These are phyloP conservation scores for Lottia scabra DNA, from an alignment of 2,888 invertebrate species.

Conservation along the genomic window DNA sequence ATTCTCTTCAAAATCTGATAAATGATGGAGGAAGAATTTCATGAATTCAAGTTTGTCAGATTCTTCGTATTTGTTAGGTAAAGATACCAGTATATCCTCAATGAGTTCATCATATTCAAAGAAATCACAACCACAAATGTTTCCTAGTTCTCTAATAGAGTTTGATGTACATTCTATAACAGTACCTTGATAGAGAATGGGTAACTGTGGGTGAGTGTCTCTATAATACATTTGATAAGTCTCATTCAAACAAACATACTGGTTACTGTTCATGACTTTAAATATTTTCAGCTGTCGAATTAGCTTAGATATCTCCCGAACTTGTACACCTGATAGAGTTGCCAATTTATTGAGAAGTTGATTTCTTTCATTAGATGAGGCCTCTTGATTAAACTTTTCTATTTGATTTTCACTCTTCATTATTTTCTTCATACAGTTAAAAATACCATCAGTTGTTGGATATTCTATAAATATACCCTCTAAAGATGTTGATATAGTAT, in stretches of 20 bases:
- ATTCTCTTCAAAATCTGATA: not conserved
- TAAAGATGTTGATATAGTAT: not conserved
- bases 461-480: constrained; percentile 18
- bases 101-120: not conserved
- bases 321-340: not conserved
- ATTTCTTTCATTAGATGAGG: constrained; percentile 14
- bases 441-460: constrained; percentile 19
- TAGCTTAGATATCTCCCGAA: not conserved
- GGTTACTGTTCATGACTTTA: not conserved
- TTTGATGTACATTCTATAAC: not conserved
- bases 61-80: not conserved
- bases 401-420: not conserved
- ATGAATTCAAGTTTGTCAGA: constrained; percentile 11
- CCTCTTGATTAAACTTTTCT: constrained; percentile 3
- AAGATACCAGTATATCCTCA: not conserved
- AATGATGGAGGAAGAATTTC: constrained; percentile 19
- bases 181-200: not conserved
- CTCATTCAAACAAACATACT: constrained; percentile 9
- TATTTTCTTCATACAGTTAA: constrained; percentile 9
- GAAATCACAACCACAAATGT: not conserved
- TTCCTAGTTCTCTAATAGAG: not conserved
- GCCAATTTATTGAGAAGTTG: not conserved
- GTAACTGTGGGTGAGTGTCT: not conserved
- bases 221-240: not conserved
- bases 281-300: not conserved